Evolutionary conservation across 2,797 vertebrate genomes (phyloP).

Genomic region (Gymnocypris eckloni): DNA sequence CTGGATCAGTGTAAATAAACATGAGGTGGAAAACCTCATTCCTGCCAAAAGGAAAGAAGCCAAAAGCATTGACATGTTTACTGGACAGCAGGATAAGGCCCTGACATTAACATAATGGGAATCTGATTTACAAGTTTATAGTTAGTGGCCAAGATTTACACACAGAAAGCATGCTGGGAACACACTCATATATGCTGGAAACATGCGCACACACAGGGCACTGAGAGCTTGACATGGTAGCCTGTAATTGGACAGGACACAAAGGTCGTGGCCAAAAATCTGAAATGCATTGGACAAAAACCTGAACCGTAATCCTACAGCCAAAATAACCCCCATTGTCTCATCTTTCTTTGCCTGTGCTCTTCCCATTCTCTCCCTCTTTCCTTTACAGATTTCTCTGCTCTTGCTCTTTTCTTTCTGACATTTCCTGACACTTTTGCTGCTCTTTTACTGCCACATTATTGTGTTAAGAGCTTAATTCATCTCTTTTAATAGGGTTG

Average conservation of each 20-base stretch:
- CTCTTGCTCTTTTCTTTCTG: background rate
- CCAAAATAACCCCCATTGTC: background rate
- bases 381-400: background rate
- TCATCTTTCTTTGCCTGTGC: background rate
- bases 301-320: slow-evolving; percentile 6
- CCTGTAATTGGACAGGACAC: slow-evolving; percentile 12
- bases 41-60: slow-evolving; percentile 18
- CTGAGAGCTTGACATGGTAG: slow-evolving; percentile 2
- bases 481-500: background rate
- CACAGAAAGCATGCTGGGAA: background rate
- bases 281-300: slow-evolving; percentile 24
- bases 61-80: slow-evolving; percentile 39
- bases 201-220: background rate
- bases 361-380: background rate
- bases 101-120: slow-evolving; percentile 27
- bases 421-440: background rate
- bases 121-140: slow-evolving; percentile 42
- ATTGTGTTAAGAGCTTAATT: background rate
- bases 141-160: slow-evolving; percentile 18
- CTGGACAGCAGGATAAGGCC: slow-evolving; percentile 24
- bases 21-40: slow-evolving; percentile 26
- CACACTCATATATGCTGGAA: slow-evolving; percentile 8
- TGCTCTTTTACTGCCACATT: background rate
- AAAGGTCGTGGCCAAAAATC: slow-evolving; percentile 24
- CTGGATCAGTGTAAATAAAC: slow-evolving; percentile 28